Percentiles rank a stretch among this genome's conserved stretches.
These are phyloP conservation scores for Oreochromis niloticus DNA, from an alignment of 2,113 vertebrate species.

Conservation along the genomic window DNA sequence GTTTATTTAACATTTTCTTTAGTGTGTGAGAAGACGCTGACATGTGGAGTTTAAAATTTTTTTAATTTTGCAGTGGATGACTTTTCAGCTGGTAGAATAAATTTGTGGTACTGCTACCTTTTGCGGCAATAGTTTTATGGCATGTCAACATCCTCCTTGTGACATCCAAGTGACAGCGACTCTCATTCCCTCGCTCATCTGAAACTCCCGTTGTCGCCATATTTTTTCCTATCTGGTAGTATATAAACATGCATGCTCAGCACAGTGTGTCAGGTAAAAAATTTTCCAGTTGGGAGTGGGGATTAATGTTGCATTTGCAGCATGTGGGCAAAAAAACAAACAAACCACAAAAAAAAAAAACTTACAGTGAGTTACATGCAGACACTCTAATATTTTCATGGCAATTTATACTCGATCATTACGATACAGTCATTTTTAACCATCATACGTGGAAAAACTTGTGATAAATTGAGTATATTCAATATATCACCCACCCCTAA, in stretches of 20 bases:
- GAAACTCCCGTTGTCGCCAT: background rate
- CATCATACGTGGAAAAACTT: background rate
- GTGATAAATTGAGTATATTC: background rate
- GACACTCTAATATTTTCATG: background rate
- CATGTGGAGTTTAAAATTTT: background rate
- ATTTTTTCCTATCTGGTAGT: background rate
- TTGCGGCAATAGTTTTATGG: rapidly evolving
- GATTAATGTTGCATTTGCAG: background rate
- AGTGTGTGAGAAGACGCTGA: background rate
- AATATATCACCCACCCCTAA: background rate
- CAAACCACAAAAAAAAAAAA: background rate
- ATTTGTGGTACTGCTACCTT: background rate
- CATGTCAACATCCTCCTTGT: background rate
- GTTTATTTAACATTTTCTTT: background rate
- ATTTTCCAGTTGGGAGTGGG: background rate
- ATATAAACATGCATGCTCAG: too few relatives aligned
- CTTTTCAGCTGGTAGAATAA: background rate
- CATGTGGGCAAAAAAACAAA: background rate
- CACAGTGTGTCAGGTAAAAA: too few relatives aligned
- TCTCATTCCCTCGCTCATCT: background rate
- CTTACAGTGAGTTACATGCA: background rate
- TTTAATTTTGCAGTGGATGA: background rate
- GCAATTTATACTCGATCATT: background rate
- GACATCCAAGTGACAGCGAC: background rate
- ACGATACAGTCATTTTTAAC: background rate